phyloP scores from a whole-genome alignment of 2,113 vertebrate genomes.

The Daubentonia madagascariensis region DNA sequence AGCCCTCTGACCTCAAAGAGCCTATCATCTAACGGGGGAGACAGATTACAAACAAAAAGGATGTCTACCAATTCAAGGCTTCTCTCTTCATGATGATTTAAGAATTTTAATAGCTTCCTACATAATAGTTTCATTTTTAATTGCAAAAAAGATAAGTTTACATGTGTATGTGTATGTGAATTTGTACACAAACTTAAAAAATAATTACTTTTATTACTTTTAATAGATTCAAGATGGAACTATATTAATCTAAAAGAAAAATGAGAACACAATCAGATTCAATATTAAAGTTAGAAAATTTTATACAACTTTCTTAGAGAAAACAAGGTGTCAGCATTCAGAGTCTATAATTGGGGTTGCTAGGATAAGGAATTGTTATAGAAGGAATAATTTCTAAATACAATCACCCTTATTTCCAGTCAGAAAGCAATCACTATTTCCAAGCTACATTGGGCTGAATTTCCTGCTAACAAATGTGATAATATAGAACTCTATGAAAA shows the following conservation, averaged over 20 bases:
- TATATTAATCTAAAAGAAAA: background rate
- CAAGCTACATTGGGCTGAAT: slow-evolving; percentile 53
- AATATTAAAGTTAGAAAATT: background rate
- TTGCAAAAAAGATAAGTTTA: background rate
- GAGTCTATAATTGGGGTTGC: background rate
- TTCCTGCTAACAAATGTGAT: slow-evolving; percentile 54
- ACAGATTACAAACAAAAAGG: background rate
- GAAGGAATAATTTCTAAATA: slow-evolving; percentile 21
- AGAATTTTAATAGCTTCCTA: background rate
- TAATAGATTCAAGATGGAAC: background rate
- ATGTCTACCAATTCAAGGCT: background rate
- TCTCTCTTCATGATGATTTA: background rate
- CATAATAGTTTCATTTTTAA: background rate
- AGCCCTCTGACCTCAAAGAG: background rate
- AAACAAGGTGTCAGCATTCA: background rate
- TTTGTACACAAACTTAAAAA: background rate
- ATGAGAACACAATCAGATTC: background rate
- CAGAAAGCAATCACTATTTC: slow-evolving; percentile 43
- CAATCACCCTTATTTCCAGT: slow-evolving; percentile 3
- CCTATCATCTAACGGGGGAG: background rate
- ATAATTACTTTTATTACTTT: background rate
- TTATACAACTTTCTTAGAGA: background rate
- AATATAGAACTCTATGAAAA: slow-evolving; percentile 61
- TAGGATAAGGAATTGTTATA: background rate
- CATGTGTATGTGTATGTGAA: background rate